Evolutionary conservation across 2,888 invertebrate species (phyloP).

Genomic region (Tetheella fluctuosa): DNA sequence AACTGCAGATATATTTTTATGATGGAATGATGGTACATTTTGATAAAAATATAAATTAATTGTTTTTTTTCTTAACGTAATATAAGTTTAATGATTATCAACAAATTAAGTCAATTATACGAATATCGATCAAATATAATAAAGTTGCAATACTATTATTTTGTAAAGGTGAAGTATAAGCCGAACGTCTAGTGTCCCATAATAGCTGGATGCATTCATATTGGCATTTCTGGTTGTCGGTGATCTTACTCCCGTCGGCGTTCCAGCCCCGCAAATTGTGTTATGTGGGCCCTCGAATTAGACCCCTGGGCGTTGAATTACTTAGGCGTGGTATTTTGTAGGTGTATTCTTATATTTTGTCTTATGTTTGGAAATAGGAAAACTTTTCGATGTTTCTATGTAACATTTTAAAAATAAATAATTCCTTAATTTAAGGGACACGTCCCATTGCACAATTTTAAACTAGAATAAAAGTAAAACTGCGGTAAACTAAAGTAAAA

Average conservation of each 20-base stretch:
- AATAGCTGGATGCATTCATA: not conserved
- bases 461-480: too few species aligned
- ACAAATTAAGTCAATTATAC: too few species aligned
- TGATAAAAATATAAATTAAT: too few species aligned
- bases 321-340: constrained; percentile 8
- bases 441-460: too few species aligned
- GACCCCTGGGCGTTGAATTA: constrained; percentile 4
- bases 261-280: constrained; percentile 2
- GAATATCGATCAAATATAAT: not conserved
- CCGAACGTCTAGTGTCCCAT: not conserved
- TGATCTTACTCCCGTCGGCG: constrained; percentile 5
- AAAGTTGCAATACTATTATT: not conserved
- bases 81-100: too few species aligned
- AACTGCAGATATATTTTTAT: too few species aligned
- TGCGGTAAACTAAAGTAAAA: too few species aligned
- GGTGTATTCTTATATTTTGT: constrained; percentile 2
- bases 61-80: too few species aligned
- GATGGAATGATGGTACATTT: too few species aligned
- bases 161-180: not conserved
- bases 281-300: constrained; percentile 5
- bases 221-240: constrained; percentile 10
- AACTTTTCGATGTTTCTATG: not conserved
- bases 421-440: too few species aligned
- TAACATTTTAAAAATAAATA: too few species aligned
- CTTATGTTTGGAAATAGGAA: not conserved